Evolutionary conservation across 2,113 vertebrate species (phyloP), one percentile per base, ranked within the genome.

Genomic region (Xyliphius kryptos): DNA sequence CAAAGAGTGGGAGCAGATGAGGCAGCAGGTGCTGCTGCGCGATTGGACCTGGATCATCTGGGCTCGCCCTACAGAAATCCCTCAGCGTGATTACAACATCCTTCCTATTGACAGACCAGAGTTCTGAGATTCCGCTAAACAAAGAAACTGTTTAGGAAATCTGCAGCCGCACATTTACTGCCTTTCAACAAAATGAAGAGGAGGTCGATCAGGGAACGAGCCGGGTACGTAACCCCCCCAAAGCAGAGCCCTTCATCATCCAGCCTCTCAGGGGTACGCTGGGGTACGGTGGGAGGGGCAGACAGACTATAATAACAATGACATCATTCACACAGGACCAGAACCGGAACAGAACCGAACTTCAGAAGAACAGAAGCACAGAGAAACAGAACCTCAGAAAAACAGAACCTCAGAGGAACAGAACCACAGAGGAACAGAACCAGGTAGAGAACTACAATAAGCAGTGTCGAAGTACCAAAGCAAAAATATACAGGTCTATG

Each of bases 21-120:
- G 64, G 65, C 40, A 16, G 44, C 75, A 78, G 77, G 73, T 80
- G 73, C 73, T 72, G 63, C 47, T 32, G 26, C 57, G 50, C 58
- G 68, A 78, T 77, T 78, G 71, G 70, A 54, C 21, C 36, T 21
- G 50, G 66, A 22, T 58, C 19, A 43, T 37, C 63, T 68, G 38
- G 17, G 49, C 68, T 53, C 26, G 26, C 63, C 49, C 59, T 59
- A 48, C 61, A 67, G 19, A 74, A 72, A 69, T 43, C 49, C 67
- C 50, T 56, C 55, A 16, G 52, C 38, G 43, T 66, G 61, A 70
- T 74, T 51, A 48, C 41, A 46, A 8, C 14, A 50, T 70, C 9
- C 7, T 15, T 67, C 59, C 26, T 47, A 17, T 56, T 36, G 56
- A 56, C 67, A 63, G 58, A 52, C 59, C 60, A 63, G 40, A 51